Evolutionary conservation across 2,113 vertebrate species (phyloP).

Genomic region (Boulengeromyrus knoepffleri): DNA sequence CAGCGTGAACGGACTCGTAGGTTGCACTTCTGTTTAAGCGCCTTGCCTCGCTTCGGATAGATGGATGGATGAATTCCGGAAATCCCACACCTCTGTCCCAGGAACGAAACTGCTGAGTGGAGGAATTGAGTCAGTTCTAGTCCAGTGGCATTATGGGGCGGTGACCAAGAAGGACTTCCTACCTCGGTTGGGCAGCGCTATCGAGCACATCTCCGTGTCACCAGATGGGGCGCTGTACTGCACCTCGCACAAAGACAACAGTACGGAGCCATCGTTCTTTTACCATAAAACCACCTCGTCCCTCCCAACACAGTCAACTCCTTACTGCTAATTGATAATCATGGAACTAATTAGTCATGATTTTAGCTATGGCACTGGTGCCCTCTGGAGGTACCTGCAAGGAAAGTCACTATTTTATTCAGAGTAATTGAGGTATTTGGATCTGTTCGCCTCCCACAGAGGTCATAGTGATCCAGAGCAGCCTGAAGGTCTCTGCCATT

Average conservation of each 20-base stretch:
- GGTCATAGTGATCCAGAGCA: slow-evolving; percentile 77
- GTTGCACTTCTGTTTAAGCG: background rate
- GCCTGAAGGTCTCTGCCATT: slow-evolving; percentile 69
- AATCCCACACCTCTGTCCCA: slow-evolving; percentile 36
- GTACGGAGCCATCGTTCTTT: slow-evolving; percentile 56
- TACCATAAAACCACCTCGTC: background rate
- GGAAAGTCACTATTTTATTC: background rate
- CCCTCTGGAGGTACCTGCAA: background rate
- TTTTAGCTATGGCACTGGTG: background rate
- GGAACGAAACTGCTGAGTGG: slow-evolving; percentile 84
- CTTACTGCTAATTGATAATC: background rate
- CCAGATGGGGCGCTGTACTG: slow-evolving; percentile 73
- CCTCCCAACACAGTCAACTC: background rate
- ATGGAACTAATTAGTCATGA: background rate
- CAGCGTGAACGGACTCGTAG: background rate
- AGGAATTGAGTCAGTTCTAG: slow-evolving; percentile 81
- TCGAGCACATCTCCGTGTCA: slow-evolving; percentile 72
- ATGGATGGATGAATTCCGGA: background rate
- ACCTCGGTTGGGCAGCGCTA: slow-evolving; percentile 79
- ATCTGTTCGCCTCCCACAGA: slow-evolving; percentile 53
- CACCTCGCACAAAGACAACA: slow-evolving; percentile 86
- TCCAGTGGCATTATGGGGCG: slow-evolving; percentile 75
- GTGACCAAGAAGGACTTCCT: slow-evolving; percentile 76
- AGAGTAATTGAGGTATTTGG: background rate
- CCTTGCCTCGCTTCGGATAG: background rate